Conservation (phyloP, 2,888 invertebrate species). For the Sepiola atlantica region DNA sequence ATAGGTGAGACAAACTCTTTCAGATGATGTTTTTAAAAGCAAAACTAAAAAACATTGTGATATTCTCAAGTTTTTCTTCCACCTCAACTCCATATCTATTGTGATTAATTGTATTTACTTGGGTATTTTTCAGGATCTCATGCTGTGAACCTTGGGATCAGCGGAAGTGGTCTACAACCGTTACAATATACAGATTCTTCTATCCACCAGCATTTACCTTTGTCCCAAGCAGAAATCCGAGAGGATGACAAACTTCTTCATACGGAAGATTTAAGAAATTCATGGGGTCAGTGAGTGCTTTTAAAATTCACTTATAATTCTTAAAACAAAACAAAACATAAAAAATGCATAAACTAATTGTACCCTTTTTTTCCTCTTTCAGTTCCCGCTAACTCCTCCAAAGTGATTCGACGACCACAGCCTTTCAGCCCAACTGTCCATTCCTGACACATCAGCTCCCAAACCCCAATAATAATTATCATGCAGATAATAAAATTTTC, state of each 20-base stretch:
- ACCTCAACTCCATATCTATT: neutral
- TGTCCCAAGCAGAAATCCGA: conserved; percentile 1
- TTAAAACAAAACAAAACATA: too few relatives aligned
- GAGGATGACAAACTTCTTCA: conserved; percentile 19
- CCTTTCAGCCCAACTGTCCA: neutral
- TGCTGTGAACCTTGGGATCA: conserved; percentile 54
- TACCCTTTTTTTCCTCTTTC: neutral
- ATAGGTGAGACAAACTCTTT: neutral
- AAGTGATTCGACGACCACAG: neutral
- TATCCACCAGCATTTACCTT: neutral
- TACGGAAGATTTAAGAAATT: neutral
- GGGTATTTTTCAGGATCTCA: neutral
- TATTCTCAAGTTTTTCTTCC: neutral
- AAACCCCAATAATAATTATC: neutral
- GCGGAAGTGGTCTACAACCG: conserved; percentile 65
- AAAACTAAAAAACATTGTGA: neutral
- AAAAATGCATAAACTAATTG: neutral
- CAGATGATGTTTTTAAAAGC: neutral
- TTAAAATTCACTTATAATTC: neutral
- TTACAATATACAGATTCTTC: conserved; percentile 12
- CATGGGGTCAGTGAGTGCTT: neutral
- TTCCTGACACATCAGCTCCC: neutral
- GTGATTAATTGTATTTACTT: neutral
- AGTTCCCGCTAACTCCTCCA: neutral
- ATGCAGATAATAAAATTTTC: conserved; percentile 2